Conservation (phyloP, 2,113 vertebrate genomes). For the Strix uralensis region DNA sequence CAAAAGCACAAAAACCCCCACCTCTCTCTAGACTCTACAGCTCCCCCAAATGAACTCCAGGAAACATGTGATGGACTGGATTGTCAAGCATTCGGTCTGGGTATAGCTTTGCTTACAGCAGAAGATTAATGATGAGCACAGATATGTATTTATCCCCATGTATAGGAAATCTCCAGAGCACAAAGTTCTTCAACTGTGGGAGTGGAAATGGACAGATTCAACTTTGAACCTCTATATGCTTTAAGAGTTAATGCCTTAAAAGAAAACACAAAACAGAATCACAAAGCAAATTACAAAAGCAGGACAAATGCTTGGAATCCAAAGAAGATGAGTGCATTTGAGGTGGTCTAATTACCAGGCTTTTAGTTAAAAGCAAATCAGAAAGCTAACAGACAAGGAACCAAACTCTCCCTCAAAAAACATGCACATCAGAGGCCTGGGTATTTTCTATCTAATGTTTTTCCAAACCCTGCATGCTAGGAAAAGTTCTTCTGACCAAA, state of each 20-base stretch:
- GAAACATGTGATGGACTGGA: neutral
- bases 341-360: neutral
- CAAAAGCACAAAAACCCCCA: neutral
- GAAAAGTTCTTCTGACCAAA: neutral
- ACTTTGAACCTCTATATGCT: neutral
- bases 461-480: neutral
- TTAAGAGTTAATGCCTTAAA: neutral
- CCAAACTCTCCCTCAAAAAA: neutral
- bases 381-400: neutral
- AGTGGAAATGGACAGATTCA: neutral
- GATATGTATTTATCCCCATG: fast-evolving
- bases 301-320: neutral
- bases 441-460: neutral
- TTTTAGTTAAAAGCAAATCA: neutral
- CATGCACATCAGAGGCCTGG: neutral
- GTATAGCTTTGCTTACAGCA: neutral
- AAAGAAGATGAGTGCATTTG: neutral
- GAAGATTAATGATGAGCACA: neutral
- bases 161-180: neutral
- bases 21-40: neutral
- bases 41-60: neutral
- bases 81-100: neutral
- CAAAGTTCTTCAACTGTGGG: neutral
- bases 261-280: neutral
- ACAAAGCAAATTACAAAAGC: neutral